A percentile compares a stretch with the other conserved stretches of the same genome.
These are phyloP conservation scores for Bruchidius siliquastri DNA, from an alignment of 2,888 invertebrate genomes.

Conservation along the genomic window DNA sequence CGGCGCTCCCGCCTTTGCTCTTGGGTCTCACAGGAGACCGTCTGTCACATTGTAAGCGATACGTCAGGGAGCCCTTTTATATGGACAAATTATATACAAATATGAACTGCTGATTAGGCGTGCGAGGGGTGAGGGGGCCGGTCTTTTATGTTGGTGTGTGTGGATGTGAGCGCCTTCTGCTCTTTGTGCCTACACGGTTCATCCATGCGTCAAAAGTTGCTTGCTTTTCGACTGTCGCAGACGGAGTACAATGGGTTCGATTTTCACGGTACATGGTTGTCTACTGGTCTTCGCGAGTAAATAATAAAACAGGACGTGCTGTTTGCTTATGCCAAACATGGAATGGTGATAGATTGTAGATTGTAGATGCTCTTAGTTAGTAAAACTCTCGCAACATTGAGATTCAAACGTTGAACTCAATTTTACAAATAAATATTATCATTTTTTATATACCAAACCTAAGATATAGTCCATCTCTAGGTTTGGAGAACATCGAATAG, in stretches of 20 bases:
- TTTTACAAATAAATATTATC: too few species aligned
- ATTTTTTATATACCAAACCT: too few species aligned
- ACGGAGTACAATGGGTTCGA: conserved; percentile 2
- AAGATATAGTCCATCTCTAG: too few species aligned
- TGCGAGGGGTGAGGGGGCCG: conserved; percentile 7
- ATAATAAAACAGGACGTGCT: not conserved
- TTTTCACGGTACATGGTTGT: conserved; percentile 1
- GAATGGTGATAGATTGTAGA: too few species aligned
- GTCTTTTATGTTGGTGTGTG: conserved; percentile 32
- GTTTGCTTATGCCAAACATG: too few species aligned
- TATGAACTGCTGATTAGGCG: conserved; percentile 48
- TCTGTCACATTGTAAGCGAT: conserved; percentile 46
- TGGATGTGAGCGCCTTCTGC: conserved; percentile 12
- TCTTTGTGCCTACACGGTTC: conserved; percentile 12
- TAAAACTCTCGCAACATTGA: too few species aligned
- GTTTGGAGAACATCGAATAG: too few species aligned
- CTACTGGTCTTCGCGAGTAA: not conserved
- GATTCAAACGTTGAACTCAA: too few species aligned
- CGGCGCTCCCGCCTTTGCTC: conserved; percentile 5
- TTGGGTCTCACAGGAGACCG: conserved; percentile 32
- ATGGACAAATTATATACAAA: conserved; percentile 51
- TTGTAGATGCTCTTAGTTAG: too few species aligned
- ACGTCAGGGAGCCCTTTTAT: conserved; percentile 46
- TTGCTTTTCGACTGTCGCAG: not conserved
- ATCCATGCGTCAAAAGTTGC: conserved; percentile 6